phyloP scores from a whole-genome alignment of 2,113 vertebrate species.

The Puma concolor region DNA sequence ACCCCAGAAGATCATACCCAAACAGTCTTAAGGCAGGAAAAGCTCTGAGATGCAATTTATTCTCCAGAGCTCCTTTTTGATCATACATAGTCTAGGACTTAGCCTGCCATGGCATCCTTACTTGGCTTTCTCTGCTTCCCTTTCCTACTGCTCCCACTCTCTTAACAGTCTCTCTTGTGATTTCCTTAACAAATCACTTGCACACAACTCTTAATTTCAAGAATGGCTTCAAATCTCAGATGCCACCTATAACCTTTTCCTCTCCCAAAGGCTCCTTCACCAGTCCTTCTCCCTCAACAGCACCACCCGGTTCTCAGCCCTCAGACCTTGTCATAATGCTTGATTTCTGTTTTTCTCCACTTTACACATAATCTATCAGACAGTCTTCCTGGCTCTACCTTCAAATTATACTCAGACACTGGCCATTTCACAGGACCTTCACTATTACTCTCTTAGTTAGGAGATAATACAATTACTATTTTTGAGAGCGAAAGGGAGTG shows the following conservation, averaged over 20 bases:
- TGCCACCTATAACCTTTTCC: rapidly evolving
- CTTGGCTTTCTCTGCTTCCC: background rate
- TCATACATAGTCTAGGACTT: rapidly evolving
- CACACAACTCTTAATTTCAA: background rate
- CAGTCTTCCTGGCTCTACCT: background rate
- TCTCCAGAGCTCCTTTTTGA: background rate
- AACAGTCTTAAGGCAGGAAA: background rate
- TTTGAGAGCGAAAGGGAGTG: background rate
- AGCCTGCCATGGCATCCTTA: background rate
- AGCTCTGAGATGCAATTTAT: background rate
- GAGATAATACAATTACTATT: background rate
- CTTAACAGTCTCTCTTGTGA: background rate
- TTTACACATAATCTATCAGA: background rate
- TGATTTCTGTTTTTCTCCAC: background rate
- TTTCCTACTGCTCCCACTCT: background rate
- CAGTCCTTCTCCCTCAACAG: background rate
- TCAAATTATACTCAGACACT: background rate
- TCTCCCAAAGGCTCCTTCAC: background rate
- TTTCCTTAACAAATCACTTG: background rate
- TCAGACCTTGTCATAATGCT: background rate
- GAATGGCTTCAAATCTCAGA: background rate
- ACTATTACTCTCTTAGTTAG: background rate
- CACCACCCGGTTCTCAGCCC: background rate
- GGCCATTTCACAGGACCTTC: background rate
- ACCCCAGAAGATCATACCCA: background rate